Base-by-base conservation (phyloP, 2,888 invertebrate genomes). In the Masnerella sp. region DNA sequence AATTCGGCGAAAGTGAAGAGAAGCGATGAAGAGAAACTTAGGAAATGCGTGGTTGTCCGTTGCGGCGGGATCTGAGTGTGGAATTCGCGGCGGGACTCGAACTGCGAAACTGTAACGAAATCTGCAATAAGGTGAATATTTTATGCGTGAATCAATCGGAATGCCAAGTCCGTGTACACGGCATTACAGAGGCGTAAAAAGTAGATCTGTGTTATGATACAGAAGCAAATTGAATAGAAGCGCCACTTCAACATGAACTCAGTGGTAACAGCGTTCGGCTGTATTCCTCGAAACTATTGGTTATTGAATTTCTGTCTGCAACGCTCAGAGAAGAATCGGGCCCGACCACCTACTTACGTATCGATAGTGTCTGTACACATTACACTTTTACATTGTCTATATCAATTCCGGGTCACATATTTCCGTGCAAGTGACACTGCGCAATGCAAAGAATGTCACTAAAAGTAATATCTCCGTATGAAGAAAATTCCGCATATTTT, bases 301-400 rank as follows among this genome's bases (percentile, higher is more conserved):
- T 79, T 83, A 82, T 83, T 81, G 83, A 82, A 82, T 82, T 81
- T 80, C 80, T 80, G 82, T 80, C 81, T 77, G 80, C 76, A 79
- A 79, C 73, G 49, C 61, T 65, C 36, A 17, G 59, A 73, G 52
- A 74, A 74, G 64, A 68, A 64, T 72, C 59, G 43, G 64, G 69
- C 49, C 64, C 58, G 56, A 52, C 58, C 59, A 47, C 34, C 64
- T 70, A 71, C 59, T 71, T 71, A 59, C 40, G 54, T 71, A 71
- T 54, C 73, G 68, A 64, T 61, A 62, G 56, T 67, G 58, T 47
- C 51, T 43, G 59, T 67, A 65, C 69, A 73, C 54, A 49, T 65
- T 65, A 62, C 68, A 52, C 43, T 49, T 51, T 74, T 65, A 74
- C 62, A 74, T 69, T 65, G 74, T 65, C 69, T 59, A 42, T 56